A percentile compares a stretch with the other conserved stretches of the same genome.
Conservation (phyloP, 2,797 vertebrate species). For the Masticophis lateralis region DNA sequence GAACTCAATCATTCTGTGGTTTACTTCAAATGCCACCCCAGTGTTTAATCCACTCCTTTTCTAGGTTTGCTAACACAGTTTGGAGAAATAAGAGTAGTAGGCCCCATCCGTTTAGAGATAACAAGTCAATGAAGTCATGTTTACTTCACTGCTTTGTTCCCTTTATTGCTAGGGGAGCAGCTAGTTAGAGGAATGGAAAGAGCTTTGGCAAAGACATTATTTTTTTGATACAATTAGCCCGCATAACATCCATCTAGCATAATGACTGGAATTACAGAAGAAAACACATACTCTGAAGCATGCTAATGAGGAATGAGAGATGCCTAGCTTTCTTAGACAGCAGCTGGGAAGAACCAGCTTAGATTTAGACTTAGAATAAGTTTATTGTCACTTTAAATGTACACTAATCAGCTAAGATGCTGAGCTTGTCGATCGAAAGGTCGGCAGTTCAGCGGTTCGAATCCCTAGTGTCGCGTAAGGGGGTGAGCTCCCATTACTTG, state of each 20-base stretch:
- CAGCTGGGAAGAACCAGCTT: constrained; percentile 40
- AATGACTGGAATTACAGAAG: constrained; percentile 38
- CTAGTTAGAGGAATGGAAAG: not conserved
- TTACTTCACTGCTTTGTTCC: constrained; percentile 22
- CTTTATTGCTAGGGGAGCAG: constrained; percentile 27
- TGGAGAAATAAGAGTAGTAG: constrained; percentile 24
- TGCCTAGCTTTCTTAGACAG: constrained; percentile 16
- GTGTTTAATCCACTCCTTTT: constrained; percentile 17
- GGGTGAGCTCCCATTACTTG: too few species aligned
- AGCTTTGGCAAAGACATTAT: constrained; percentile 22
- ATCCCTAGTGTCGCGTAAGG: too few species aligned
- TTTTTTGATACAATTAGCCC: constrained; percentile 41
- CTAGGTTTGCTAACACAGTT: constrained; percentile 25
- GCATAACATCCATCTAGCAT: constrained; percentile 22
- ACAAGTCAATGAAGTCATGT: constrained; percentile 30
- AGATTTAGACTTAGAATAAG: not conserved
- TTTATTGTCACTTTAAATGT: too few species aligned
- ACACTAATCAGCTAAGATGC: too few species aligned
- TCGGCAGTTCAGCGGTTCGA: too few species aligned
- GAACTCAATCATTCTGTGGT: accelerated
- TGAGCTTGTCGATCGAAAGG: too few species aligned
- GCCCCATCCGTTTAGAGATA: not conserved
- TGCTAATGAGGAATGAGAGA: constrained; percentile 46
- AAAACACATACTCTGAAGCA: constrained; percentile 9
- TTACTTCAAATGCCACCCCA: constrained; percentile 1